Base-by-base conservation (phyloP, 2,113 vertebrate species). In the Oreochromis spilurus region DNA sequence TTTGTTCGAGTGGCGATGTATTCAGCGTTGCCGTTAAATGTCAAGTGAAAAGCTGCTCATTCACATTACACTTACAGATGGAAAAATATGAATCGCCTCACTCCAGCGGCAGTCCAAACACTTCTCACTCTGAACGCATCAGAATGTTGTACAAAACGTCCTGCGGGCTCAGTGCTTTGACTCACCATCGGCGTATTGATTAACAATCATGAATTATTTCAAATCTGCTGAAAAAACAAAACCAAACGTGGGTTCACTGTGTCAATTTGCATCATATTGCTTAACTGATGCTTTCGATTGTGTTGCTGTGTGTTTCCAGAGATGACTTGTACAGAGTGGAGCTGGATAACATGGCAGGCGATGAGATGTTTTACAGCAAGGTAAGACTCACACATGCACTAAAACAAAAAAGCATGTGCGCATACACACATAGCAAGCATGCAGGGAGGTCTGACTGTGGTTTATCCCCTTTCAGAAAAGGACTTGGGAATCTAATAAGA, bases 401-500 rank as follows among this genome's bases (percentile, higher is more conserved):
- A 70, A 70, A 72, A 72, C n/a, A 72, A 75, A 75, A 72, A 58
- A 53, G 52, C 17, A 21, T 16, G 17, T 38, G 11, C 9, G 16
- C 29, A 34, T 13, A n/a, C 55, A 87, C 19, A 29, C 38, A 53
- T 6, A 53, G 7, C 5, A 85, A 29, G n/a, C 13, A 1, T 17
- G 24, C 36, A 31, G 62, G 7, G 5, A 40, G 31, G 6, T 29
- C 58, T 85, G 26, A 85, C 40, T 58, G 31, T 52, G 62, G 3
- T 83, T 81, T 31, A 6, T 88, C 84, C 43, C 62, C 55, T 92
- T 55, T 36, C 94, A 99, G 98, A 99, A 98, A 90, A 95, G 98
- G 90, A 98, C 97, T 2, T 99, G 98, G 98, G 97, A 94, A 90
- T 98, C 98, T n/a, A 99, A 98, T 91, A 97, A 98, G 89, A 97